These are phyloP conservation scores for Cactoblastis cactorum DNA, from an alignment of 2,888 invertebrate genomes.

Conservation along the genomic window DNA sequence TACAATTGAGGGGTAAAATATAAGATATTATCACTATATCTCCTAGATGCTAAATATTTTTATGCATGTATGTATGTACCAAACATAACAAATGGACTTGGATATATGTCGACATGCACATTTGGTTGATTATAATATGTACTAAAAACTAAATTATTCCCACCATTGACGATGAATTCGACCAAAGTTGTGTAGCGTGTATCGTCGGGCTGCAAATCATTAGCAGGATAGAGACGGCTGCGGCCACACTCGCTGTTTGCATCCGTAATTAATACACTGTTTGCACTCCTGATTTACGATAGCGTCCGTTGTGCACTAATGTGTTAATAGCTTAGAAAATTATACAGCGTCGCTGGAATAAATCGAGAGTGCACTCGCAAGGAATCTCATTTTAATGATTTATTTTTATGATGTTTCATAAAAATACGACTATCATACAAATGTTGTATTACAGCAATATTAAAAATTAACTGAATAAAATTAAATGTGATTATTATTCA, in stretches of 20 bases:
- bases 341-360: conserved; percentile 25
- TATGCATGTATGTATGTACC: too few relatives aligned
- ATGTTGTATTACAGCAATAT: background rate
- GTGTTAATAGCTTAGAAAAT: conserved; percentile 75
- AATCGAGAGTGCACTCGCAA: background rate
- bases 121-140: background rate
- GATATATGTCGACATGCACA: too few relatives aligned
- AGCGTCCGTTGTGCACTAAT: conserved; percentile 66
- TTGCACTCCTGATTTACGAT: conserved; percentile 77
- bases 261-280: conserved; percentile 79
- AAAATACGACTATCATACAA: background rate
- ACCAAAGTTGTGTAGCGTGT: conserved; percentile 3
- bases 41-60: too few relatives aligned
- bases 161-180: background rate
- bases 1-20: too few relatives aligned
- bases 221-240: conserved; percentile 74
- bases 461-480: too few relatives aligned
- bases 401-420: background rate
- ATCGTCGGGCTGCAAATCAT: conserved; percentile 71
- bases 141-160: background rate
- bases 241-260: conserved; percentile 76
- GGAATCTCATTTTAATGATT: conserved; percentile 8
- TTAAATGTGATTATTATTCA: too few relatives aligned
- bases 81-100: too few relatives aligned
- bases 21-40: too few relatives aligned